Base-by-base conservation (phyloP, 2,888 invertebrate species). In the Drosophila kanekoi region DNA sequence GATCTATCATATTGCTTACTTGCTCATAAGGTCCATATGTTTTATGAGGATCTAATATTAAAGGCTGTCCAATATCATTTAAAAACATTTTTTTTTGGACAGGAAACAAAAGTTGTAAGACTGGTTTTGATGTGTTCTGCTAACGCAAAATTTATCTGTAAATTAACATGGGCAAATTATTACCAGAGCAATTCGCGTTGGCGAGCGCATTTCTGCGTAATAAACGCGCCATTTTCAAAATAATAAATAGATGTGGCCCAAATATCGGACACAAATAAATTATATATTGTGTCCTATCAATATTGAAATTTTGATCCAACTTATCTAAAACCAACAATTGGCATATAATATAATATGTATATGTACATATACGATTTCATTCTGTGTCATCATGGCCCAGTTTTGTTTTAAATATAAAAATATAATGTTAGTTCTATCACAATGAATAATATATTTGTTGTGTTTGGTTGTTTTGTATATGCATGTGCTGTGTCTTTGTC, bases 391-490 rank as follows among this genome's bases (percentile, higher is more conserved):
- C 38, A 51, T 49, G 53, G 62, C 8, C 35, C 43, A 56, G 37
- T 67, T 41, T 59, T 49, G 49, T 67, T 72, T 77, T 51, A n/a
- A 75, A 77, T 72, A 87, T 84, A 81, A 65, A 77, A 77, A 67
- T 63, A 87, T 82, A 85, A 85, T 87, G 85, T 84, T 84, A 71
- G 49, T 85, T 82, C 59, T 82, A 82, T 82, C 82, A 82, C 82
- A 82, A 82, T 82, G 79, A 87, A 79, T 83, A 85, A 69, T 69
- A 69, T 76, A 61, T 67, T 41, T 64, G 47, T 37, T 54, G 23
- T 69, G 40, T 51, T 61, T 57, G 45, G 61, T 49, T 69, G 41
- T 72, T 44, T 66, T 38, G 58, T 57, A 43, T 61, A 16, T 61
- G 18, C 59, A 58, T 68, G 56, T 52, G 61, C 43, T 59, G 47